Evolutionary conservation across 2,888 invertebrate species (phyloP), one percentile per base, ranked within the genome.

Genomic region (Drosophila tanythrix): DNA sequence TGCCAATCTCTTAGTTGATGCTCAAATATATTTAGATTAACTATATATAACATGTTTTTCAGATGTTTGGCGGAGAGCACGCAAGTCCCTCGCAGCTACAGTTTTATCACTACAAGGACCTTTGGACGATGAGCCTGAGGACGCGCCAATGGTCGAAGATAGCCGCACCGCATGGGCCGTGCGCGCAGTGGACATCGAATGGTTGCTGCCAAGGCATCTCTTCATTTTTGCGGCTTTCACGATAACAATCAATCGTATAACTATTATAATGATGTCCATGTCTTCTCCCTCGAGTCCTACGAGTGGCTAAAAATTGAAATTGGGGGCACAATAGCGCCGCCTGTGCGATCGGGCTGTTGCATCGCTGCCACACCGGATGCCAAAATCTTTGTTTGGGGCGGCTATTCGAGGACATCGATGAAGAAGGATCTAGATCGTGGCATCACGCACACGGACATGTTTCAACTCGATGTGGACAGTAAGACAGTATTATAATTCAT

Each of bases 41-140:
- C 21, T n/a, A 10, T 10, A n/a, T 40, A 40, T 2, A n/a, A 18
- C 1, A 40, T 10, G 10, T 11, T 11, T 43, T 50, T 4, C 25
- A 93, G 93, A n/a, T 93, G 55, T 98, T 98, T 94, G 99, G 98
- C 10, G 99, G 99, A 2, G 98, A 99, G 94, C 98, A 96, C 93
- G 96, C 97, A 5, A 98, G 97, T 90, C 97, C 97, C 0, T 95
- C 97, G 0, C 98, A 98, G 91, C 95, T 97, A 25, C 98, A 98
- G 93, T 99, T 98, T 93, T 96, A 98, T 91, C 98, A 99, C 92
- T 98, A 98, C 92, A 96, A 95, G 90, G 98, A 99, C 92, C 94
- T 99, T 0, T 99, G 98, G 98, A 95, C 97, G 64, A 97, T 96
- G 91, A 96, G 96, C 79, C 92, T 98, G 0, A 94, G 94, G 38